These are phyloP conservation scores for Barbus barbus DNA, from an alignment of 2,113 vertebrate species.

Conservation along the genomic window DNA sequence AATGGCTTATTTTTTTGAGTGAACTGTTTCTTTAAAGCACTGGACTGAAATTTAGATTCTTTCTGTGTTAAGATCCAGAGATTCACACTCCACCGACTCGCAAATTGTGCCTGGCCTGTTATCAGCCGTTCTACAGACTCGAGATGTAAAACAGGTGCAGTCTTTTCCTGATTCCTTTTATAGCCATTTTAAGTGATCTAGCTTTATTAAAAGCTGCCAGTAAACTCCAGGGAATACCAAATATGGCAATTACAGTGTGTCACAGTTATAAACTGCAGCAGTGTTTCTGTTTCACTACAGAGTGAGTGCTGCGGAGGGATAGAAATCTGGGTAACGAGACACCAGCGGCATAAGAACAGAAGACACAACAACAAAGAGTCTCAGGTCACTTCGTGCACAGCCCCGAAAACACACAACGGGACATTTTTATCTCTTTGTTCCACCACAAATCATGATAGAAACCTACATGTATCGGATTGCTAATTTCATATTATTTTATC, in stretches of 20 bases:
- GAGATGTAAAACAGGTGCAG: constrained; percentile 77
- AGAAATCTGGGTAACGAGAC: constrained; percentile 48
- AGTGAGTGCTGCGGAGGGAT: background rate
- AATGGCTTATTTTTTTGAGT: background rate
- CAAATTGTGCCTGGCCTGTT: constrained; percentile 46
- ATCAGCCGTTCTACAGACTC: constrained; percentile 62
- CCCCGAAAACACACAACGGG: constrained; percentile 5
- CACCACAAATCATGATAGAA: background rate
- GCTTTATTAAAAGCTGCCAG: constrained; percentile 75
- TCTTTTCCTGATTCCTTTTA: constrained; percentile 74
- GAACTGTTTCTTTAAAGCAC: background rate
- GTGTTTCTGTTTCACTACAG: constrained; percentile 45
- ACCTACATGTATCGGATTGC: background rate
- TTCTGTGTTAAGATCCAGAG: background rate
- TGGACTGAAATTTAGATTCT: background rate
- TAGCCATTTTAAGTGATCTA: constrained; percentile 71
- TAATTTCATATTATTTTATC: background rate
- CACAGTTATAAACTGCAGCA: constrained; percentile 55
- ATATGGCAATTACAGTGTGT: constrained; percentile 73
- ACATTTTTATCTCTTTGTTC: background rate
- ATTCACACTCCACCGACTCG: constrained; percentile 5
- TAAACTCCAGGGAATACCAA: constrained; percentile 72
- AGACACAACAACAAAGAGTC: constrained; percentile 42
- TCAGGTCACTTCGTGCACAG: constrained; percentile 34
- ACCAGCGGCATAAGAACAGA: constrained; percentile 31